Percentiles rank a stretch among this genome's conserved stretches.
Evolutionary conservation across 2,888 invertebrate species (phyloP).

Genomic region (Acanthosepion lycidas): DNA sequence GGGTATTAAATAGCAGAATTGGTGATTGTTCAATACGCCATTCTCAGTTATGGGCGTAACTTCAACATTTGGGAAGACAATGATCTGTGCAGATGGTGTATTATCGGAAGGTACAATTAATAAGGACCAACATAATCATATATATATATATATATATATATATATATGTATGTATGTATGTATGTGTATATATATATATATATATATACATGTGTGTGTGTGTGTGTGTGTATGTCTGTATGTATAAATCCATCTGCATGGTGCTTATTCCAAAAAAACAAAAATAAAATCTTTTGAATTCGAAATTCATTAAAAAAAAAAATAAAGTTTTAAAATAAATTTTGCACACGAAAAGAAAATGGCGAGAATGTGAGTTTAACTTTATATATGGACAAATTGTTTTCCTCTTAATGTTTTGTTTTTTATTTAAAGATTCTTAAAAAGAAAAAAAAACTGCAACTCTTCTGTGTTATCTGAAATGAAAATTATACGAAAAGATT

Average conservation of each 20-base stretch:
- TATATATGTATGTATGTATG: too few species aligned
- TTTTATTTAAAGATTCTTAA: background rate
- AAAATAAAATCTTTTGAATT: background rate
- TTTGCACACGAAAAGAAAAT: background rate
- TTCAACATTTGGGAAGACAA: background rate
- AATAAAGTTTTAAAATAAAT: background rate
- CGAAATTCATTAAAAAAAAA: too few species aligned
- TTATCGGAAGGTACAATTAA: background rate
- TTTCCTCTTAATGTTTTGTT: background rate
- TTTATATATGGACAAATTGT: background rate
- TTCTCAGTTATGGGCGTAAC: background rate
- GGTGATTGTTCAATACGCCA: background rate
- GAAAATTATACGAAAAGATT: background rate
- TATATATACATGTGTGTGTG: too few species aligned
- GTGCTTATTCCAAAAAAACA: background rate
- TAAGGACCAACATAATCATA: background rate
- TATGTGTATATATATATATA: too few species aligned
- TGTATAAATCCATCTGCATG: background rate
- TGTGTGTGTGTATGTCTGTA: too few species aligned
- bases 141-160: too few species aligned
- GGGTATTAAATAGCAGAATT: background rate
- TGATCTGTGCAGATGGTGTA: background rate
- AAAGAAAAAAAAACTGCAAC: background rate
- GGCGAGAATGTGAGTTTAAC: background rate
- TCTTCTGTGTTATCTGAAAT: slow-evolving; percentile 12